phyloP scores from a whole-genome alignment of 1,140 invertebrate genomes.

The Calephelis nemesis region DNA sequence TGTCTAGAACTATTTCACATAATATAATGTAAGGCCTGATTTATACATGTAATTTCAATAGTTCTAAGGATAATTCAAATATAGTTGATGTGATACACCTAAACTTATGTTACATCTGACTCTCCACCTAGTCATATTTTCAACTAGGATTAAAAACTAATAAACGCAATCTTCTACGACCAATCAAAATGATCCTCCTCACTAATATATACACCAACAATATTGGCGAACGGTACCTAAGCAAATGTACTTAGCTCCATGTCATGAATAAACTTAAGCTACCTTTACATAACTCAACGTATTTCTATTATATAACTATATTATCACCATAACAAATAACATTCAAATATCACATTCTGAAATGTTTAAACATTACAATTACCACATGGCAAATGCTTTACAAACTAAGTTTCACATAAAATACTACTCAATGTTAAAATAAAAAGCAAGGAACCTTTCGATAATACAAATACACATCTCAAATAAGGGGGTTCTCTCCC shows the following conservation, averaged over 20 bases:
- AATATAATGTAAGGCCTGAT: no score
- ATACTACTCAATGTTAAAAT: conserved; percentile 12
- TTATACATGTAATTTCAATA: no score
- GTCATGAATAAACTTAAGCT: conserved; percentile 69
- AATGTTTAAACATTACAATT: conserved; percentile 62
- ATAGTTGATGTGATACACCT: no score
- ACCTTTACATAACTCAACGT: conserved; percentile 62
- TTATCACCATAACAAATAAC: conserved; percentile 74
- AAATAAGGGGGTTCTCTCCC: conserved; percentile 2
- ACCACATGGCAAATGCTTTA: conserved; percentile 49
- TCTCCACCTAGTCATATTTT: neutral
- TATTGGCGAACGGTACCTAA: conserved; percentile 39
- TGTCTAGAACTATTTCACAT: no score
- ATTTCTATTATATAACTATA: conserved; percentile 55
- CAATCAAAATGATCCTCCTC: conserved; percentile 6
- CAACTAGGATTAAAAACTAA: neutral
- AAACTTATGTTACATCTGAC: neutral
- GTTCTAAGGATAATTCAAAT: no score
- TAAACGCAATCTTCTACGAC: conserved; percentile 8
- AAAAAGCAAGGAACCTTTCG: conserved; percentile 18
- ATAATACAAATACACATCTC: conserved; percentile 16
- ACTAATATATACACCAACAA: conserved; percentile 59
- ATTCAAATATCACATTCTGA: conserved; percentile 75
- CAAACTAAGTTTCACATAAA: conserved; percentile 11
- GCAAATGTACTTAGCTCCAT: conserved; percentile 42